These are phyloP conservation scores for Uromys caudimaculatus DNA, from an alignment of 2,797 vertebrate genomes.

Conservation along the genomic window DNA sequence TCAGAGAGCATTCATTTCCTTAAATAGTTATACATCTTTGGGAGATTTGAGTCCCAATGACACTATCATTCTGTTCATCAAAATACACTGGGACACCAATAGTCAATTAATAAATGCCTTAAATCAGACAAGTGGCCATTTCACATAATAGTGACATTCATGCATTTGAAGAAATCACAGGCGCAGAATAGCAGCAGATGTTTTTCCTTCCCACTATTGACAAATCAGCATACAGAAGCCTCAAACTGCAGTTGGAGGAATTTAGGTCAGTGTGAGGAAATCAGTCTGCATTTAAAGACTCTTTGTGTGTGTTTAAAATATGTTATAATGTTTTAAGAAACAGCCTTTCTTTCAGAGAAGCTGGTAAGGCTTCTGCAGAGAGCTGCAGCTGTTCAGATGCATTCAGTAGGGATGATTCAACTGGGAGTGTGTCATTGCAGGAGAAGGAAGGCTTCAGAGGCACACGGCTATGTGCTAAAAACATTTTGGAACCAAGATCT, in stretches of 20 bases:
- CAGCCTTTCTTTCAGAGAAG: conserved; percentile 68
- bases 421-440: not conserved
- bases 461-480: not conserved
- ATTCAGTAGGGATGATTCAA: conserved; percentile 49
- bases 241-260: conserved; percentile 34
- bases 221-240: conserved; percentile 63
- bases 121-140: conserved; percentile 66
- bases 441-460: not conserved
- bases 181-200: conserved; percentile 65
- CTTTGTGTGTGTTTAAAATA: conserved; percentile 74
- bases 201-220: conserved; percentile 64
- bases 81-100: conserved; percentile 43
- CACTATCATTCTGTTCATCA: conserved; percentile 10
- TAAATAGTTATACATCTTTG: conserved; percentile 55
- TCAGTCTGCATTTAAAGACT: conserved; percentile 76
- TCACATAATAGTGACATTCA: conserved; percentile 61
- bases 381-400: conserved; percentile 63
- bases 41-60: conserved; percentile 53
- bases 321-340: conserved; percentile 71
- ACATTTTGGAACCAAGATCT: conserved; percentile 11
- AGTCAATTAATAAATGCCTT: conserved; percentile 75
- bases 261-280: conserved; percentile 78
- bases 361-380: conserved; percentile 52
- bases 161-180: conserved; percentile 57
- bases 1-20: conserved; percentile 56